phyloP scores from a whole-genome alignment of 1,140 invertebrate species.

The Heliconius hewitsoni region DNA sequence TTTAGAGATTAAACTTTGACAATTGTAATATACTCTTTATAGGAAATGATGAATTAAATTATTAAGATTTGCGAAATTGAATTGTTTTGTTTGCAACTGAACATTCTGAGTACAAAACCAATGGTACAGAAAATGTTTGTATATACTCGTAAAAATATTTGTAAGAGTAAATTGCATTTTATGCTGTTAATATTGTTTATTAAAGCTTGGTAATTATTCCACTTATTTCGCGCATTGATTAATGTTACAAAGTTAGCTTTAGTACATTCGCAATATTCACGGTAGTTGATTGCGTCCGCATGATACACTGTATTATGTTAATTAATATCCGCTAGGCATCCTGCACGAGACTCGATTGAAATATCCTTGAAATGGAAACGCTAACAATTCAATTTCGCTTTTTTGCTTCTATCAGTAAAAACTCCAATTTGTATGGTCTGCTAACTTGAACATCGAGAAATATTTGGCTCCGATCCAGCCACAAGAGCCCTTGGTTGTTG shows the following conservation, averaged over 20 bases:
- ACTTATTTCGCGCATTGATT: conserved; percentile 39
- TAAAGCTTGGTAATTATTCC: conserved; percentile 36
- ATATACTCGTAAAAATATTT: conserved; percentile 50
- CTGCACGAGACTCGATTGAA: conserved; percentile 67
- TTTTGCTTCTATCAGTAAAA: conserved; percentile 66
- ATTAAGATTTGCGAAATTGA: conserved; percentile 72
- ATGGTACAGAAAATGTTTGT: conserved; percentile 35
- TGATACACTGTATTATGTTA: conserved; percentile 60
- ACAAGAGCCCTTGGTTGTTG: conserved; percentile 54
- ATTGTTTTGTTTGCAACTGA: conserved; percentile 64
- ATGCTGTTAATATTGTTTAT: conserved; percentile 26
- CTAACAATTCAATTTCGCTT: conserved; percentile 81
- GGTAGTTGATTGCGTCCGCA: conserved; percentile 74
- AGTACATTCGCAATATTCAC: conserved; percentile 53
- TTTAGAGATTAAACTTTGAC: conserved; percentile 23
- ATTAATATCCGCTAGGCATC: conserved; percentile 60
- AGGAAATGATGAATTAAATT: conserved; percentile 31
- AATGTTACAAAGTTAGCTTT: conserved; percentile 41
- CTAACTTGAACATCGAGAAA: conserved; percentile 60
- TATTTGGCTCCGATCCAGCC: conserved; percentile 65
- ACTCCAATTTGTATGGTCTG: conserved; percentile 63
- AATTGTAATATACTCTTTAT: conserved; percentile 29
- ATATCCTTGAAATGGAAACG: conserved; percentile 67
- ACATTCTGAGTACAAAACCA: conserved; percentile 19
- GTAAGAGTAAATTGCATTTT: conserved; percentile 36